Conservation (phyloP, 2,113 vertebrate species). For the Myanophis thanlyinensis region DNA sequence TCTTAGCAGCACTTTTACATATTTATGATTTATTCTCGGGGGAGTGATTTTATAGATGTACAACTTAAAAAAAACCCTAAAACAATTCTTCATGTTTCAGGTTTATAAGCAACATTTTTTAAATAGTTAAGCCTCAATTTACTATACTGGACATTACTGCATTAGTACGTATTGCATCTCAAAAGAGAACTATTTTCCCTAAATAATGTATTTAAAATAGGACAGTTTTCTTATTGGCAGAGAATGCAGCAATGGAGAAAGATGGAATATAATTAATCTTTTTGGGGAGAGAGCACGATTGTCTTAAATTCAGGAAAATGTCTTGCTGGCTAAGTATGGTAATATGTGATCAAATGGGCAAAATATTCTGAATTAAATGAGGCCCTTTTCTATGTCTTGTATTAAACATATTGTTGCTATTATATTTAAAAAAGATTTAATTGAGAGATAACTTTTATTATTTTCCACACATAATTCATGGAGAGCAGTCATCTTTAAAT, state of each 20-base stretch:
- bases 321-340: neutral
- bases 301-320: neutral
- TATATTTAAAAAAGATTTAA: neutral
- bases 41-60: slow-evolving; percentile 15
- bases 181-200: neutral
- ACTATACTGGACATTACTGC: neutral
- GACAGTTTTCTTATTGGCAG: neutral
- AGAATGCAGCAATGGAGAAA: neutral
- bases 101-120: neutral
- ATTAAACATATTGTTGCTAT: neutral
- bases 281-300: neutral
- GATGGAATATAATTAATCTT: neutral
- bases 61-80: neutral
- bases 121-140: neutral
- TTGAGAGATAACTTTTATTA: neutral
- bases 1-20: slow-evolving; percentile 18
- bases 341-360: neutral
- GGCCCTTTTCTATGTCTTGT: neutral
- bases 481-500: neutral
- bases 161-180: neutral
- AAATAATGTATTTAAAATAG: neutral
- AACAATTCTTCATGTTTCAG: slow-evolving; percentile 4
- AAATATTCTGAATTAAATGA: neutral
- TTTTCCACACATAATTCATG: neutral
- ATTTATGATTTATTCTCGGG: neutral